Evolutionary conservation across 2,113 vertebrate species (phyloP).

Genomic region (Grallaria varia): DNA sequence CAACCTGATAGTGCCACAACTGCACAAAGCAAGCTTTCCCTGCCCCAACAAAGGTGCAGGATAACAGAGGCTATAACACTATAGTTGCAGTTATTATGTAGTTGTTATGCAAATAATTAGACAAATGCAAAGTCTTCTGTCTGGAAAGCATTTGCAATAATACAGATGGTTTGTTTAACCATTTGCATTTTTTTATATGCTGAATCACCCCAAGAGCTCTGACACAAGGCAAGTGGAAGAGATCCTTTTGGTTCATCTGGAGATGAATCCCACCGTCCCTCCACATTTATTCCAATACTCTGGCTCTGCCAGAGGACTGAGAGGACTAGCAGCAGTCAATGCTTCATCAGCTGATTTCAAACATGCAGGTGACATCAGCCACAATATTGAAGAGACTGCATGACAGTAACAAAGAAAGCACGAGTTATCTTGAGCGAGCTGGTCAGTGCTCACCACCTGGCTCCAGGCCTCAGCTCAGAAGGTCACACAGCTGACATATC

Average conservation of each 20-base stretch:
- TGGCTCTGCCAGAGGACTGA: background rate
- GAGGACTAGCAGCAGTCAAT: background rate
- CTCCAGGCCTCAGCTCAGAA: background rate
- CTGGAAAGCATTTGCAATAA: background rate
- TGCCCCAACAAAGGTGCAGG: fast-evolving
- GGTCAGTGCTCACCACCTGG: background rate
- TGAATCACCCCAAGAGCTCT: background rate
- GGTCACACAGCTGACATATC: slow-evolving; percentile 22
- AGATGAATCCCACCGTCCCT: background rate
- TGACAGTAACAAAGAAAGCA: background rate
- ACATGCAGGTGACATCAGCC: background rate
- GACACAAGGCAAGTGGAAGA: background rate
- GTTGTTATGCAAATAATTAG: background rate
- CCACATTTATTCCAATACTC: background rate
- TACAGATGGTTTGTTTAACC: background rate
- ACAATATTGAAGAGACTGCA: background rate
- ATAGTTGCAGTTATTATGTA: fast-evolving
- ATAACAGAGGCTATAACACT: background rate
- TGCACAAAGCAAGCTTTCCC: background rate
- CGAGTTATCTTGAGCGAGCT: background rate
- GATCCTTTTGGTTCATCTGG: background rate
- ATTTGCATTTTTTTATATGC: background rate
- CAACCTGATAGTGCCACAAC: background rate
- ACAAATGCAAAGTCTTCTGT: background rate
- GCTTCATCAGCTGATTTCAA: background rate